phyloP scores from a whole-genome alignment of 2,113 vertebrate species.

The Neodontobutis hainanensis region DNA sequence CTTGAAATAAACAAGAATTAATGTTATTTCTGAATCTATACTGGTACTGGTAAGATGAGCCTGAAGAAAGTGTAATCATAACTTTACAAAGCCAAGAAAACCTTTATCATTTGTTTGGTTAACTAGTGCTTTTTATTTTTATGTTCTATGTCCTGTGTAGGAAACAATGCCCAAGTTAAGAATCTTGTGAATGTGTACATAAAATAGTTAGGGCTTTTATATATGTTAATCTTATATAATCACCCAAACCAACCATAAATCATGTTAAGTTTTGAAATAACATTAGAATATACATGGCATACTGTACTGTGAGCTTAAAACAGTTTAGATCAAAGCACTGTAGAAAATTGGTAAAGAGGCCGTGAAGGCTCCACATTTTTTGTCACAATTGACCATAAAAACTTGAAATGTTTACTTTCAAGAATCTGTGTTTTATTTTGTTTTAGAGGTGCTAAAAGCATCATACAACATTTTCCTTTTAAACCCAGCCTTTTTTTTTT shows the following conservation, averaged over 20 bases:
- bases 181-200: conserved; percentile 80
- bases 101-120: neutral
- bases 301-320: conserved; percentile 34
- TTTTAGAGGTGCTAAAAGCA: conserved; percentile 66
- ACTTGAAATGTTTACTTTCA: conserved; percentile 57
- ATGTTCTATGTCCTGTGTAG: conserved; percentile 56
- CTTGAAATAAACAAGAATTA: conserved; percentile 7
- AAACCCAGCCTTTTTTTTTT: conserved; percentile 34
- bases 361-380: conserved; percentile 17
- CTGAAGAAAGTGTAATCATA: conserved; percentile 37
- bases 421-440: conserved; percentile 66
- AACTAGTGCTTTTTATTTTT: conserved; percentile 3
- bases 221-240: conserved; percentile 73
- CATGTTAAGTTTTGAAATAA: conserved; percentile 12
- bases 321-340: conserved; percentile 33
- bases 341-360: conserved; percentile 29
- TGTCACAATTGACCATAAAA: conserved; percentile 7
- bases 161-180: conserved; percentile 70
- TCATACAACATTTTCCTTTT: conserved; percentile 68
- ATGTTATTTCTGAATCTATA: neutral
- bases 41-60: conserved; percentile 14
- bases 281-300: neutral
- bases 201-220: conserved; percentile 76
- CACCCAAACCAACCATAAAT: conserved; percentile 30
- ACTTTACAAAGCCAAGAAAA: conserved; percentile 5